These are phyloP conservation scores for Microcaecilia unicolor DNA, from an alignment of 2,797 vertebrate species.

Conservation along the genomic window DNA sequence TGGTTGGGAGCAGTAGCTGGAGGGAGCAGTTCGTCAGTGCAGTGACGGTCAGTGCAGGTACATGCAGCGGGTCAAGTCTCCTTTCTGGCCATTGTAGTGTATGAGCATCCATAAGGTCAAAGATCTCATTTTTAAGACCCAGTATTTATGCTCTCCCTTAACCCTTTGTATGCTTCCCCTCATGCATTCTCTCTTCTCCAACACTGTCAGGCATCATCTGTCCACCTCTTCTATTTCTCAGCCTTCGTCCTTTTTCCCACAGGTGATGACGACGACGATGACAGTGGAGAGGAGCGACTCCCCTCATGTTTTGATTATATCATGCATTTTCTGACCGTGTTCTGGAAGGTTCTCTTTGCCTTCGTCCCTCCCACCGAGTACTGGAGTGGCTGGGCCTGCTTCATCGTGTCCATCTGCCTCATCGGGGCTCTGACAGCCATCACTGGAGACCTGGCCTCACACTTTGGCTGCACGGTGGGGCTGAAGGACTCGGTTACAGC, in stretches of 20 bases:
- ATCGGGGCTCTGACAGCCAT: slow-evolving; percentile 71
- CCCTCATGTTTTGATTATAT: slow-evolving; percentile 82
- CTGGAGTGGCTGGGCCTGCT: slow-evolving; percentile 82
- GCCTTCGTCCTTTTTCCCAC: background rate
- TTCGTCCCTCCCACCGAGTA: slow-evolving; percentile 79
- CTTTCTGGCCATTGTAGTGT: no score
- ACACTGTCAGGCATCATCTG: background rate
- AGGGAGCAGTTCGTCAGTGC: slow-evolving; percentile 78
- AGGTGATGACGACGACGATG: slow-evolving; percentile 75
- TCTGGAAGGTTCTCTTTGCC: slow-evolving; percentile 78
- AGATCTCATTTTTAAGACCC: background rate
- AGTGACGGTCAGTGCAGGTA: slow-evolving; percentile 75
- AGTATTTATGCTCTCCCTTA: background rate
- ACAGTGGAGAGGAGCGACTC: slow-evolving; percentile 72
- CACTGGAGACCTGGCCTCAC: slow-evolving; percentile 71
- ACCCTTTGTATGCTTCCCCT: background rate
- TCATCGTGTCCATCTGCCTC: slow-evolving; percentile 71
- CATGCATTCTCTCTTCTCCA: background rate
- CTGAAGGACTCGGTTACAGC: slow-evolving; percentile 78
- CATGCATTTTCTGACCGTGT: slow-evolving; percentile 83
- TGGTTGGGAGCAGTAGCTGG: slow-evolving; percentile 81
- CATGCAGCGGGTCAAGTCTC: no score
- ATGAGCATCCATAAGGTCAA: no score
- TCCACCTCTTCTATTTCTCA: background rate
- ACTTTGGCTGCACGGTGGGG: slow-evolving; percentile 75